These are phyloP conservation scores for Desmodus rotundus DNA, from an alignment of 2,113 vertebrate species.

Conservation along the genomic window DNA sequence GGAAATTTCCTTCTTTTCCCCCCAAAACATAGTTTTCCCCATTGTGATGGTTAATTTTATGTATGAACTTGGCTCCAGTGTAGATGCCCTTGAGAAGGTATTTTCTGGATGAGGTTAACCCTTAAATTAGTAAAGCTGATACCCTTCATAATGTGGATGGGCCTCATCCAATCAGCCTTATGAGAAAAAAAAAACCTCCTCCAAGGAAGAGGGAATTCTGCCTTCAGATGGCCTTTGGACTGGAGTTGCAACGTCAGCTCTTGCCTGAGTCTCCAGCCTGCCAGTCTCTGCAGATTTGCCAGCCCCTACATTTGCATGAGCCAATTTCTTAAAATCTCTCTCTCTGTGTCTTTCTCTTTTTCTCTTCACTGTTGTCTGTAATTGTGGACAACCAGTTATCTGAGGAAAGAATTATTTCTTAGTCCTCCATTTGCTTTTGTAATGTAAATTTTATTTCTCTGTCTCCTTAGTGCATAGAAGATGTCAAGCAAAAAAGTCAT, in stretches of 20 bases:
- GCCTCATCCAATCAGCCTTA: background rate
- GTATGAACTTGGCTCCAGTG: background rate
- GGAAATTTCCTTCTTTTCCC: background rate
- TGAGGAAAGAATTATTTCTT: constrained; percentile 3
- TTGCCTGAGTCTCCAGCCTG: background rate
- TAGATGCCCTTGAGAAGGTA: background rate
- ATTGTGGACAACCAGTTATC: constrained; percentile 41
- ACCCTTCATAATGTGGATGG: background rate
- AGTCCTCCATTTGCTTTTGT: background rate
- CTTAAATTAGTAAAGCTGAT: background rate
- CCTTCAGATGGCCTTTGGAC: background rate
- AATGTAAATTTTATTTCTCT: background rate
- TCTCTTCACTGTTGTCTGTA: background rate
- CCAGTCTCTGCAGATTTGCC: background rate
- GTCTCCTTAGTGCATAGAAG: background rate
- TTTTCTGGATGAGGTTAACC: background rate
- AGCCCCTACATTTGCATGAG: background rate
- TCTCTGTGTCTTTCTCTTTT: background rate
- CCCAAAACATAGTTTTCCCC: background rate
- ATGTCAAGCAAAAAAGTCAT: background rate
- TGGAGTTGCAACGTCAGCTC: background rate
- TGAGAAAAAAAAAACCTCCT: background rate
- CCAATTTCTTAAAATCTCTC: background rate
- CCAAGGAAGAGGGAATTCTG: background rate
- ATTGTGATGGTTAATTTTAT: background rate